Conservation (phyloP, 2,797 vertebrate genomes). For the Microhierax caerulescens region DNA sequence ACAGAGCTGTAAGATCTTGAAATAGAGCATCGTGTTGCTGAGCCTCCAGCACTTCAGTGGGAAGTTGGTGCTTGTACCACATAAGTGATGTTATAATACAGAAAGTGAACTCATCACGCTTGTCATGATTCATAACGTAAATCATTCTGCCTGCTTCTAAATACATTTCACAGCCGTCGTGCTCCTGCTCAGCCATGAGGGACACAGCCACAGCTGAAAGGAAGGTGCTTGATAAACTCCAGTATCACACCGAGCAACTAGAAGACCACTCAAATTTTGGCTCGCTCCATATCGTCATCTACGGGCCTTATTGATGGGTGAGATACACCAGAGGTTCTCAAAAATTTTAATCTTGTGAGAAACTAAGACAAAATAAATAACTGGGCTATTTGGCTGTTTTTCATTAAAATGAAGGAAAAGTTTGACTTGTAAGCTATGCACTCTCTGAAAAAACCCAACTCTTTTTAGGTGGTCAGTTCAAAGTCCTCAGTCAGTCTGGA, state of each 20-base stretch:
- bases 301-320: not conserved
- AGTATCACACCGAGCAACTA: not conserved
- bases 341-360: not conserved
- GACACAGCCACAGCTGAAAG: not conserved
- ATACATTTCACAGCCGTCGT: not conserved
- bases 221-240: not conserved
- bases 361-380: not conserved
- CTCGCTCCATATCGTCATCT: not conserved
- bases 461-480: not conserved
- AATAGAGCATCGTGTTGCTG: not conserved
- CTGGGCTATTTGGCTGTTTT: not conserved
- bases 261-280: not conserved
- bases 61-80: not conserved
- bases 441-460: not conserved
- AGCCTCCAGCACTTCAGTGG: not conserved
- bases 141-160: constrained; percentile 27
- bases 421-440: not conserved
- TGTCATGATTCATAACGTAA: constrained; percentile 49
- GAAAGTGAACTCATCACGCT: constrained; percentile 2
- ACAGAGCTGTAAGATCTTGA: not conserved
- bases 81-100: not conserved
- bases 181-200: not conserved
- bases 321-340: not conserved
- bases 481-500: not conserved
- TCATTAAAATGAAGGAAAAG: not conserved